Conservation (phyloP, 2,113 vertebrate genomes). For the Otus sunia region DNA sequence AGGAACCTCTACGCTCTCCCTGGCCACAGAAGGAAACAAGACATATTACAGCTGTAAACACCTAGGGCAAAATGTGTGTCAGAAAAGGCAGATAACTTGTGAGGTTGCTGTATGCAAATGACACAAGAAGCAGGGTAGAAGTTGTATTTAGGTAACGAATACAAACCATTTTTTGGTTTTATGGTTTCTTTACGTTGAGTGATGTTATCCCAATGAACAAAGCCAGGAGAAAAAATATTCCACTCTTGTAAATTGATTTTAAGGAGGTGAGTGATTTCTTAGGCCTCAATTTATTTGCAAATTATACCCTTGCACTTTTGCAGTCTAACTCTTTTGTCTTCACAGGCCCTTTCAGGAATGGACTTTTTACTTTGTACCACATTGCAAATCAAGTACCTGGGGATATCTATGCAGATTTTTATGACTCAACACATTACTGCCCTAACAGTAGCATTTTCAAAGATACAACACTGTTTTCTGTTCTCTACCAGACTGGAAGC, state of each 20-base stretch:
- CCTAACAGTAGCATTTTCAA: not conserved
- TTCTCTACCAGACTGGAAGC: not conserved
- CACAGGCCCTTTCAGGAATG: not conserved
- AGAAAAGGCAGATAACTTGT: not conserved
- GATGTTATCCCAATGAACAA: not conserved
- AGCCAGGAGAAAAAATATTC: not conserved
- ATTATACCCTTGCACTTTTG: not conserved
- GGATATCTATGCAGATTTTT: not conserved
- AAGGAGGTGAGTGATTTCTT: not conserved
- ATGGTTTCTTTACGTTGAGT: not conserved
- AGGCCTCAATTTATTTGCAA: not conserved
- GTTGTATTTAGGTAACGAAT: not conserved
- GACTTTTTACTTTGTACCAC: not conserved
- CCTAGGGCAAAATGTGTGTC: not conserved
- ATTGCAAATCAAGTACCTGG: not conserved
- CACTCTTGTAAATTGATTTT: not conserved
- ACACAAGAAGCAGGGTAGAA: not conserved
- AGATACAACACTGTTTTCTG: not conserved
- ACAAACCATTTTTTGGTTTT: not conserved
- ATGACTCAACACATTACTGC: not conserved
- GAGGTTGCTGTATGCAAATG: not conserved
- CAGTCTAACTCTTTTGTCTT: not conserved
- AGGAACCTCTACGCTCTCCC: slow-evolving; percentile 90
- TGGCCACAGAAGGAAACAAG: slow-evolving; percentile 42
- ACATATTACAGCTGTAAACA: not conserved